A percentile compares a stretch with the other conserved stretches of the same genome.
Conservation (phyloP, 2,888 invertebrate species). For the Phorcus lineatus region DNA sequence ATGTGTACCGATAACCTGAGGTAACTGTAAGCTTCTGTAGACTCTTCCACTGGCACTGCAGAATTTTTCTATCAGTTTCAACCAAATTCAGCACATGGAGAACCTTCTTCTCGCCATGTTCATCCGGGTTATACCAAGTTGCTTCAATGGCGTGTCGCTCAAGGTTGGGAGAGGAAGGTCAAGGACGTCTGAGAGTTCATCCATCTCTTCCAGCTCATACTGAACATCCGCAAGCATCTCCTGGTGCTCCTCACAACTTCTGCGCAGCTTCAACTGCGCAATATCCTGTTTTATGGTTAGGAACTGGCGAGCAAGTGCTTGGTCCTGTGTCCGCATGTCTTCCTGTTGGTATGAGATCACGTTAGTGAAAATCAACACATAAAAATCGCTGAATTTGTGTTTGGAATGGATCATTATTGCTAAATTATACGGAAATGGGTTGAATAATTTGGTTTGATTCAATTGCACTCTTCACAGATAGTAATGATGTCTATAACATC, state of each 20-base stretch:
- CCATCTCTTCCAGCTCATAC: constrained; percentile 64
- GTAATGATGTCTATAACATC: too few species aligned
- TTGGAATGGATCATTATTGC: too few species aligned
- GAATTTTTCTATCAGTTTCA: not conserved
- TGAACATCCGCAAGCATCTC: constrained; percentile 70
- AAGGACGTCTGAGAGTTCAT: constrained; percentile 60
- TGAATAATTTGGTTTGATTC: too few species aligned
- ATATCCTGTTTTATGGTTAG: constrained; percentile 67
- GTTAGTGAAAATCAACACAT: constrained; percentile 28
- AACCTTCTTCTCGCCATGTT: constrained; percentile 66
- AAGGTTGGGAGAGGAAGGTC: constrained; percentile 56
- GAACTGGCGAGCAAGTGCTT: constrained; percentile 63
- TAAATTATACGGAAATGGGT: too few species aligned
- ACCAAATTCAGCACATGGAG: constrained; percentile 54
- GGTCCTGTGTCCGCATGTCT: constrained; percentile 69
- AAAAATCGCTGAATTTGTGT: constrained; percentile 9
- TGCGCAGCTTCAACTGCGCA: constrained; percentile 65
- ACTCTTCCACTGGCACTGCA: not conserved
- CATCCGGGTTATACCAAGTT: constrained; percentile 53
- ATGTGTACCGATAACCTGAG: too few species aligned
- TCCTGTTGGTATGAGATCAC: constrained; percentile 43
- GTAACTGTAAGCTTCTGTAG: not conserved
- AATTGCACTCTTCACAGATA: too few species aligned
- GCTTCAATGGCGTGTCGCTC: constrained; percentile 59
- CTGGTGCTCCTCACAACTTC: constrained; percentile 65